Evolutionary conservation across 2,888 invertebrate species (phyloP).

Genomic region (Xanthia icteritia): DNA sequence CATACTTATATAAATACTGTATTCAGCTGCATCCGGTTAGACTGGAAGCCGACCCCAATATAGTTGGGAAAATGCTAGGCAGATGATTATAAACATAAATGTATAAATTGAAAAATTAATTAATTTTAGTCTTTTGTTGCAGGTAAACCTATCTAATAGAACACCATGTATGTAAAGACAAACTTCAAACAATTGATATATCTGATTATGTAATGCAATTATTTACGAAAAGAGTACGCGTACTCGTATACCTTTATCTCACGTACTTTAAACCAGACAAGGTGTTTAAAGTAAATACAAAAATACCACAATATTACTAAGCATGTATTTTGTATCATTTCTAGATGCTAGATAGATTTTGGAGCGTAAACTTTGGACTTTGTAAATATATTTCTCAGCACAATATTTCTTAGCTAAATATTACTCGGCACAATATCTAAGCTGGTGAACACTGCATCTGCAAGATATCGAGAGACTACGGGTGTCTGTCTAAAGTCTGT

Average conservation of each 20-base stretch:
- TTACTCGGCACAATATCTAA: conserved; percentile 8
- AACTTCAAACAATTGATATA: background rate
- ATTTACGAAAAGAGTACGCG: background rate
- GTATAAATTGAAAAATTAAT: too few relatives aligned
- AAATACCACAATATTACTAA: background rate
- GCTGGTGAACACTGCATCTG: conserved; percentile 4
- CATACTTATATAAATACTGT: too few relatives aligned
- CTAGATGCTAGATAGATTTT: background rate
- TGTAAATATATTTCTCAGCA: background rate
- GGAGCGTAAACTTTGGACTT: background rate
- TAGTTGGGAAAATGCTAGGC: too few relatives aligned
- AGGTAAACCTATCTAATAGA: background rate
- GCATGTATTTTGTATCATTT: background rate
- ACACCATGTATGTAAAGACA: background rate
- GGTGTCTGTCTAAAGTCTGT: too few relatives aligned
- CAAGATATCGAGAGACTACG: conserved; percentile 8
- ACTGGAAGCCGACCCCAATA: too few relatives aligned
- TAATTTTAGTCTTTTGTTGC: background rate
- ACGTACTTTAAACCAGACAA: background rate
- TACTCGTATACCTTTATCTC: background rate
- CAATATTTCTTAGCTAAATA: conserved; percentile 1
- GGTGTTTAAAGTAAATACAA: background rate
- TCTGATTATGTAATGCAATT: background rate
- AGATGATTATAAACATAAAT: too few relatives aligned
- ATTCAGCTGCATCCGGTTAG: too few relatives aligned